Percentiles rank a stretch among this genome's conserved stretches.
Evolutionary conservation across 2,888 invertebrate genomes (phyloP).

Genomic region (Tuta absoluta): DNA sequence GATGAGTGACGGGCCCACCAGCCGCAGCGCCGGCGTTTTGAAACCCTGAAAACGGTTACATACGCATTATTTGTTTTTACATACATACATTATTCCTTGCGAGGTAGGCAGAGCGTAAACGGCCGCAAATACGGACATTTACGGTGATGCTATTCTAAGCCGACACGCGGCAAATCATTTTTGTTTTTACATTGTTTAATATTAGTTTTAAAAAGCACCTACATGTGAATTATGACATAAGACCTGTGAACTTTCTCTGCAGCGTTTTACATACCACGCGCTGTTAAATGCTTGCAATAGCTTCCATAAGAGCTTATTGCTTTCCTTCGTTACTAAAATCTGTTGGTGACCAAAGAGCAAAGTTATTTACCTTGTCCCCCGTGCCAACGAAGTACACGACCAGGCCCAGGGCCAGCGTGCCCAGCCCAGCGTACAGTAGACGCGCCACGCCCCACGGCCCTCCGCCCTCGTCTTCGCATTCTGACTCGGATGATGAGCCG

Average conservation of each 20-base stretch:
- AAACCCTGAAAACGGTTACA: constrained; percentile 78
- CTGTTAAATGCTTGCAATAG: no score
- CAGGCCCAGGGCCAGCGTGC: constrained; percentile 90
- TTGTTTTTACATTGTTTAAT: no score
- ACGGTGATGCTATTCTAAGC: no score
- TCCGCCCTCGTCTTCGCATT: constrained; percentile 84
- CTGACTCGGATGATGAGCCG: constrained; percentile 86
- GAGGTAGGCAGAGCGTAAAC: background rate
- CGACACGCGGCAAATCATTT: no score
- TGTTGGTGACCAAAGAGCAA: background rate
- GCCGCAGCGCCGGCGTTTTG: constrained; percentile 91
- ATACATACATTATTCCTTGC: background rate
- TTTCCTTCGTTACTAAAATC: background rate
- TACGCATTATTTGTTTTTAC: background rate
- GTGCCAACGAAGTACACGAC: constrained; percentile 95
- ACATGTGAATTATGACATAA: no score
- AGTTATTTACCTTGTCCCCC: constrained; percentile 85
- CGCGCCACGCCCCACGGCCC: constrained; percentile 91
- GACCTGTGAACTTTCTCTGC: no score
- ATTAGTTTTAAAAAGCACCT: no score
- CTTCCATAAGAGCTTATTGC: no score
- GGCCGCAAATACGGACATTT: no score
- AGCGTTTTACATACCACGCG: no score
- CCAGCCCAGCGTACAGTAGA: constrained; percentile 91
- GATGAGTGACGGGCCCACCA: constrained; percentile 92